These are phyloP conservation scores for Clepsis dumicolana DNA, from an alignment of 2,888 invertebrate genomes.

Conservation along the genomic window DNA sequence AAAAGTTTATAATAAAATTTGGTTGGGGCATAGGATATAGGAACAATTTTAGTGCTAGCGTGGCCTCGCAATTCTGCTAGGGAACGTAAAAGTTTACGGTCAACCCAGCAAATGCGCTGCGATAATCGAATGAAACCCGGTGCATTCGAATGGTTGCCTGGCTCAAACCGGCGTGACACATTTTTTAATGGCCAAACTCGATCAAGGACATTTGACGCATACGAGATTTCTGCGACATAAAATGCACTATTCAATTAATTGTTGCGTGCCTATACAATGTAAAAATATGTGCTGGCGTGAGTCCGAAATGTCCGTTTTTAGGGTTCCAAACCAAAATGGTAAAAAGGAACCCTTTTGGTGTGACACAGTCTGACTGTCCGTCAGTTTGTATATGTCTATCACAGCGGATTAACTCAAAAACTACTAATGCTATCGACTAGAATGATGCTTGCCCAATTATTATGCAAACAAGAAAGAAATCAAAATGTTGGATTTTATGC, in stretches of 20 bases:
- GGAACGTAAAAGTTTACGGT: conserved; percentile 61
- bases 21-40: conserved; percentile 6
- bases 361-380: no score
- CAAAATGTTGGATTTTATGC: no score
- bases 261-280: neutral
- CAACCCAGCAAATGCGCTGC: conserved; percentile 47
- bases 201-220: conserved; percentile 18
- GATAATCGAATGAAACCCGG: conserved; percentile 49
- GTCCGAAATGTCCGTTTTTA: neutral
- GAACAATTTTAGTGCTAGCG: conserved; percentile 53
- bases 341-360: no score
- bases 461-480: no score
- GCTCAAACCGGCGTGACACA: conserved; percentile 29
- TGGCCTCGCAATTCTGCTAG: conserved; percentile 51
- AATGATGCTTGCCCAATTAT: no score
- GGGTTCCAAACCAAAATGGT: neutral
- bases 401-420: no score
- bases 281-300: neutral
- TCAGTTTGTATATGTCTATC: no score
- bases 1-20: conserved; percentile 56
- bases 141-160: conserved; percentile 19
- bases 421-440: no score
- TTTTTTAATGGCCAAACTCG: conserved; percentile 33
- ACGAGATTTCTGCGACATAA: conserved; percentile 14
- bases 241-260: neutral